These are phyloP conservation scores for Papilio polytes DNA, from an alignment of 1,140 invertebrate genomes.

Conservation along the genomic window DNA sequence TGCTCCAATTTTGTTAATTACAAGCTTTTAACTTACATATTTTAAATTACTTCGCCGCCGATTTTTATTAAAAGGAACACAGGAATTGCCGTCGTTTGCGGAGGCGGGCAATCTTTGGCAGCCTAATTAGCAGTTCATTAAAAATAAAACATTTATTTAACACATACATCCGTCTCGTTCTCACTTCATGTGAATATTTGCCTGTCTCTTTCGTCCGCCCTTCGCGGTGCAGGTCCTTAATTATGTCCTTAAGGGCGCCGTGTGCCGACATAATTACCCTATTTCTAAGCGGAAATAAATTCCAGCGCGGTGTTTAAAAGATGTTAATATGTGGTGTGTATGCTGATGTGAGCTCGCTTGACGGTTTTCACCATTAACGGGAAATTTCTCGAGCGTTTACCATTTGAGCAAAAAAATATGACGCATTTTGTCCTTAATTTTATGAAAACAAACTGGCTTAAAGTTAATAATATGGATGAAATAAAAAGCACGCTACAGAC, in stretches of 20 bases:
- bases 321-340: constrained; percentile 24
- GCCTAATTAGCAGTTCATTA: constrained; percentile 34
- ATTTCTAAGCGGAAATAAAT: constrained; percentile 39
- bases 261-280: constrained; percentile 34
- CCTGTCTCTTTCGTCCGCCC: constrained; percentile 28
- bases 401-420: neutral
- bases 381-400: neutral
- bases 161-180: neutral
- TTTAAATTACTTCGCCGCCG: neutral
- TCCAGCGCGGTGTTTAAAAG: constrained; percentile 24
- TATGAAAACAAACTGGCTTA: neutral
- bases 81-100: constrained; percentile 21
- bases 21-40: constrained; percentile 27
- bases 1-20: constrained; percentile 30
- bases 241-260: constrained; percentile 33
- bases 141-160: constrained; percentile 36
- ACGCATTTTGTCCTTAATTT: neutral
- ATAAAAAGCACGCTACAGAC: no score
- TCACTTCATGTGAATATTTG: neutral
- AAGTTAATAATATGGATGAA: neutral
- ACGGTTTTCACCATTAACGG: neutral
- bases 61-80: constrained; percentile 20
- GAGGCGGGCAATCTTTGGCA: constrained; percentile 25
- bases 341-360: neutral
- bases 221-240: constrained; percentile 30